phyloP scores from a whole-genome alignment of 1,140 invertebrate genomes.

The Capitella teleta region DNA sequence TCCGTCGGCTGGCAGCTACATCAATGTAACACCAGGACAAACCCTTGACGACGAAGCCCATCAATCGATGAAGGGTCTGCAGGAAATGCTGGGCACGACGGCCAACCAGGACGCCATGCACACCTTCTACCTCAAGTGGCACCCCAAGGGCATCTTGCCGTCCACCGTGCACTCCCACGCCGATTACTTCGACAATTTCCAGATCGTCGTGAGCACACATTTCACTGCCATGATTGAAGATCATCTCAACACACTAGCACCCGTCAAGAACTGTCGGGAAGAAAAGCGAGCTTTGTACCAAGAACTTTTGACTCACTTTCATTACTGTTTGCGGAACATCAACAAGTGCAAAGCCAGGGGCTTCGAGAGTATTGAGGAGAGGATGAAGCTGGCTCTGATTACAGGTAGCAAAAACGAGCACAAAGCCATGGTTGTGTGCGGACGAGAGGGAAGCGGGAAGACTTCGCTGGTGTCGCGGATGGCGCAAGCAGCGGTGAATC shows the following conservation, averaged over 20 bases:
- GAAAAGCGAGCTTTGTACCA: background rate
- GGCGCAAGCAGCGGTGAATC: background rate
- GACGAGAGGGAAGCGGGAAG: conserved; percentile 17
- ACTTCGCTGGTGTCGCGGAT: conserved; percentile 12
- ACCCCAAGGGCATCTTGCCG: background rate
- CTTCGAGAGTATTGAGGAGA: background rate
- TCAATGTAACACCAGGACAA: background rate
- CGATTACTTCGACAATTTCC: conserved; percentile 3
- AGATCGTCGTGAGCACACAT: background rate
- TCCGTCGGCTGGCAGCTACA: background rate
- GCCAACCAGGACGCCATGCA: background rate
- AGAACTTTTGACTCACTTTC: background rate
- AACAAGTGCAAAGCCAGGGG: background rate
- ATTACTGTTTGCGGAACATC: background rate
- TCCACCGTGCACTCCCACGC: background rate
- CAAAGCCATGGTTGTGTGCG: conserved; percentile 17
- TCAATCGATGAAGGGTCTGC: background rate
- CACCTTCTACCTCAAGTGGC: background rate
- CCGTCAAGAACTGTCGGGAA: background rate
- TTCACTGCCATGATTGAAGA: background rate
- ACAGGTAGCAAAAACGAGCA: conserved; percentile 10
- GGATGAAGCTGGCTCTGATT: background rate
- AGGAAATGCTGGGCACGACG: background rate
- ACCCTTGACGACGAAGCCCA: background rate
- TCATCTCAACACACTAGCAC: background rate